These are phyloP conservation scores for Oceanodroma tethys DNA, from an alignment of 2,113 vertebrate genomes.

Conservation along the genomic window DNA sequence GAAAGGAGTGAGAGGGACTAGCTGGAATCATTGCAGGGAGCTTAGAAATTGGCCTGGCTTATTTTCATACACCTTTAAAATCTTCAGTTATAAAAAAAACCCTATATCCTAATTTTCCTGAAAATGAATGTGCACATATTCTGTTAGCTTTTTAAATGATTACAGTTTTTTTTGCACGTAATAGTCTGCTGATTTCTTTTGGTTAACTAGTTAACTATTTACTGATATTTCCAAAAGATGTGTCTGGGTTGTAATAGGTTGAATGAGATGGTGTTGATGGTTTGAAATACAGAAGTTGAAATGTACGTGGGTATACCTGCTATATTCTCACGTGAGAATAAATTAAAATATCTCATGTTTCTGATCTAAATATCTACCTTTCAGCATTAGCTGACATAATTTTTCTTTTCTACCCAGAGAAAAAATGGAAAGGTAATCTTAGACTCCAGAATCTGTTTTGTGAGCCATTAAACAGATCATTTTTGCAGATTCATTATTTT, in stretches of 20 bases:
- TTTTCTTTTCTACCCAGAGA: neutral
- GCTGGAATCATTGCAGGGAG: neutral
- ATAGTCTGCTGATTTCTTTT: neutral
- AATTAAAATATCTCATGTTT: neutral
- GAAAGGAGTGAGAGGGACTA: neutral
- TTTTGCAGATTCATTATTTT: constrained; percentile 11
- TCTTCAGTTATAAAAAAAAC: neutral
- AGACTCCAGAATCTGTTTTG: neutral
- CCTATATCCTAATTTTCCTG: neutral
- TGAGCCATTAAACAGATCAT: neutral
- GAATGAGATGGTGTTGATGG: neutral
- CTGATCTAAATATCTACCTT: neutral
- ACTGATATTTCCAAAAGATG: neutral
- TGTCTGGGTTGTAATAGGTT: neutral
- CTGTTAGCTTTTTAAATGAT: neutral
- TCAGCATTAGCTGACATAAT: neutral
- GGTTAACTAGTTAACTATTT: neutral
- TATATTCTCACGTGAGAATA: neutral
- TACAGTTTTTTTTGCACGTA: neutral
- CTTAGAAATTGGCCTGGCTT: neutral
- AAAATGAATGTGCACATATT: neutral
- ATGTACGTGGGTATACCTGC: neutral
- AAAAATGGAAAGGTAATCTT: neutral
- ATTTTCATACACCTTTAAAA: neutral
- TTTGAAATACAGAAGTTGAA: neutral